These are phyloP conservation scores for Netelia fuscicornis DNA, from an alignment of 2,888 invertebrate species.

Conservation along the genomic window DNA sequence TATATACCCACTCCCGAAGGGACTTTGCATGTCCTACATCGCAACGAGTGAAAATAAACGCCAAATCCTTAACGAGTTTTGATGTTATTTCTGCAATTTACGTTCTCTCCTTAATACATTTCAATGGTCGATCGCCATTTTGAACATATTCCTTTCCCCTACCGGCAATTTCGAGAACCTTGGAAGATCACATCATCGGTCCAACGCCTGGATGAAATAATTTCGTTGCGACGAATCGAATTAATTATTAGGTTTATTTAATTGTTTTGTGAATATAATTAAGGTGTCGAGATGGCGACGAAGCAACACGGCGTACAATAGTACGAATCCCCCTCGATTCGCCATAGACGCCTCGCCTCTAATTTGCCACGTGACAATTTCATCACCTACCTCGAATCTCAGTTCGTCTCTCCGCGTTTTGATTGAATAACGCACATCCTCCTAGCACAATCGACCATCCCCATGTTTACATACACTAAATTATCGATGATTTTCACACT, in stretches of 20 bases:
- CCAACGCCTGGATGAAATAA: neutral
- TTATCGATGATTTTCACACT: neutral
- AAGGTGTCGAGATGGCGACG: slow-evolving; percentile 50
- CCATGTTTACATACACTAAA: neutral
- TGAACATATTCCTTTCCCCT: no score
- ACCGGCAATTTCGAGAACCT: no score
- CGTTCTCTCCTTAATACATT: slow-evolving; percentile 44
- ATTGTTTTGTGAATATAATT: slow-evolving; percentile 78
- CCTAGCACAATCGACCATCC: neutral
- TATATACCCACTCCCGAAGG: neutral
- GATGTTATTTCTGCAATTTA: slow-evolving; percentile 68
- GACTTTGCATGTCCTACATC: neutral
- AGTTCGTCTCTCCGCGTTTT: neutral
- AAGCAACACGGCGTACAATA: slow-evolving; percentile 75
- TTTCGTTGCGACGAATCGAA: slow-evolving; percentile 69
- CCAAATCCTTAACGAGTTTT: slow-evolving; percentile 52
- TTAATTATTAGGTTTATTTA: slow-evolving; percentile 79
- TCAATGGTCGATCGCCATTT: slow-evolving; percentile 13
- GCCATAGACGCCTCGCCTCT: neutral
- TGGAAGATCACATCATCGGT: neutral
- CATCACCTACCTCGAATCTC: neutral
- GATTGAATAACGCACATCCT: slow-evolving; percentile 16
- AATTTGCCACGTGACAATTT: slow-evolving; percentile 31
- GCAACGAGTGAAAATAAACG: neutral
- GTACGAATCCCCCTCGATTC: slow-evolving; percentile 52